Evolutionary conservation across 2,113 vertebrate genomes (phyloP), one percentile per base, ranked within the genome.

Genomic region (Manacus vitellinus): DNA sequence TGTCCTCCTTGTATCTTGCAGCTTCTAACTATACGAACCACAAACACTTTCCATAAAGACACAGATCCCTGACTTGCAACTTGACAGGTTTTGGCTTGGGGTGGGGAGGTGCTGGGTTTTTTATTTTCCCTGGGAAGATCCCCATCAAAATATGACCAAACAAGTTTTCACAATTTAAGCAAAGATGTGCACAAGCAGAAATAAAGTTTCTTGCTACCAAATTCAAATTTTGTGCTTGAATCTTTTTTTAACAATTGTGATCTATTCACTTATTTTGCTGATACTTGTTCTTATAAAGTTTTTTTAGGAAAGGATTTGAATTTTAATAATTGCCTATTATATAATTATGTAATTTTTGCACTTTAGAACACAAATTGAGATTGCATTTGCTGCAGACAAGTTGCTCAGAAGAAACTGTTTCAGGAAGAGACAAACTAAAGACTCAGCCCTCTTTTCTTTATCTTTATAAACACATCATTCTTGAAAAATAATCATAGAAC

Each of bases 91-190:
- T 49, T 12, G 31, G 7, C 3, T 46, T 78, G 18, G 4, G 31
- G 8, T 10, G 72, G 1, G 3, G 9, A 61, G 2, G 2, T 39
- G 6, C 2, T 59, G 9, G 11, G 1, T 5, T 19, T 77, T 47
- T 28, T 30, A 2, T 81, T 93, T 74, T 39, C 24, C 28, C 16
- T 25, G 2, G 18, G 8, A 61, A 71, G 6, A 70, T 41, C 4
- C 8, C 24, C 39, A 28, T 22, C 17, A 68, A 80, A 77, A 73
- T 22, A 44, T 8, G 9, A 37, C 16, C 46, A 8, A 71, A 14
- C 6, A 66, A 58, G 4, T 44, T 49, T 81, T 52, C 33, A 46
- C 33, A 47, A 12, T n/a, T 35, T 28, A 44, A 76, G 18, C 17
- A 55, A 67, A 79, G 39, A 56, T 2, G 2, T 0, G 0, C 66